Base-by-base conservation (phyloP, 2,797 vertebrate species). In the Poecilia wingei region DNA sequence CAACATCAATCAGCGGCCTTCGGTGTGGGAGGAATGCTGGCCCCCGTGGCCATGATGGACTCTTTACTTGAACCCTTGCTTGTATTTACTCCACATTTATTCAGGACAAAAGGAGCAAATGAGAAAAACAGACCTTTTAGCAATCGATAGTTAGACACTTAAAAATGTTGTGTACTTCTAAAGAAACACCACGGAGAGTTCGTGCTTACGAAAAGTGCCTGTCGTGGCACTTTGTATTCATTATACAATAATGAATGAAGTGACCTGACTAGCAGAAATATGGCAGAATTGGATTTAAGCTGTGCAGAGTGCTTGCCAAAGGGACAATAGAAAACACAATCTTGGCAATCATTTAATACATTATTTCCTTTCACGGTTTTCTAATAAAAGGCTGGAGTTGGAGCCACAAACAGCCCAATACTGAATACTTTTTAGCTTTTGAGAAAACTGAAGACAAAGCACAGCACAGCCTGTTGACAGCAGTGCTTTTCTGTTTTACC, bases 1-100 rank as follows among this genome's bases (percentile, higher is more conserved):
- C 74, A 66, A 71, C 86, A 91, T 94, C 85, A 82, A 89, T 94
- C 89, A 89, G 84, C n/a, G 47, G 70, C 80, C 78, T 80, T 78
- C 18, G 71, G 82, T 13, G 49, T 83, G 72, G 78, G 89, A 74
- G 76, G 76, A 72, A 76, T 77, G 74, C 70, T 33, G 77, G 39
- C 79, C 77, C 66, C 66, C n/a, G 43, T 43, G 61, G 78, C 80
- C 80, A 72, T 88, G 82, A 87, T 87, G 79, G 74, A 64, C 53
- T 91, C 90, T 85, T 77, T 49, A 70, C 77, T 83, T 87, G 78
- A 85, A 76, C 4, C 20, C 18, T 79, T 25, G 75, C 79, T 86
- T 79, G 75, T 81, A 47, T 80, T 87, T 78, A 51, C 78, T 88
- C 83, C 79, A 80, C 87, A 84, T 89, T 80, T 83, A 90, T 89